Conservation (phyloP, 2,888 invertebrate species). For the Yponomeuta cagnagella region DNA sequence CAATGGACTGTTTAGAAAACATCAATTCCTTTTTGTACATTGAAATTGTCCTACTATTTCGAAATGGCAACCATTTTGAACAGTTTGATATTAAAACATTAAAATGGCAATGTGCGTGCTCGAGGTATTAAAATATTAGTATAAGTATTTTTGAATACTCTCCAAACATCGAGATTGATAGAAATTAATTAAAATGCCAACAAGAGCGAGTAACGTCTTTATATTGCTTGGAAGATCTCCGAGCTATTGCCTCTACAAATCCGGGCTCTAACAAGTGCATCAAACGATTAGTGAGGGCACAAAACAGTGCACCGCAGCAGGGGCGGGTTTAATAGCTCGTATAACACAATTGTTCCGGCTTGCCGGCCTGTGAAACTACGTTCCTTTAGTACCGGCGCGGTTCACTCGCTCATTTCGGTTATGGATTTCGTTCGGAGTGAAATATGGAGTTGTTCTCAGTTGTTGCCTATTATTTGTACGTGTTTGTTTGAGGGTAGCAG, state of each 20-base stretch:
- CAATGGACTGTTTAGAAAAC: no score
- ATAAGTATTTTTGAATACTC: no score
- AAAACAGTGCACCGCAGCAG: not conserved
- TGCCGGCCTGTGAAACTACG: conserved; percentile 56
- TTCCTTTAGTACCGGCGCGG: conserved; percentile 40
- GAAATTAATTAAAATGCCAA: no score
- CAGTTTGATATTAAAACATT: no score
- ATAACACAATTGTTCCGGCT: conserved; percentile 65
- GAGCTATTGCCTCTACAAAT: not conserved
- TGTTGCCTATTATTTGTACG: not conserved
- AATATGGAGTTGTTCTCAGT: not conserved
- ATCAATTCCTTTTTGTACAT: no score
- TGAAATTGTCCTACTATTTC: no score
- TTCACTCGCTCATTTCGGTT: conserved; percentile 17
- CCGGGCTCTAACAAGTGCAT: conserved; percentile 1
- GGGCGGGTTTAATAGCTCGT: conserved; percentile 50
- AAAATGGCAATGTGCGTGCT: no score
- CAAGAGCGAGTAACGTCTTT: no score
- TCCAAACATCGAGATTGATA: no score
- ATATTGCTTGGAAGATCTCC: not conserved
- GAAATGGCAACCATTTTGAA: no score
- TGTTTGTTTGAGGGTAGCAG: not conserved
- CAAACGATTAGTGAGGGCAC: conserved; percentile 1
- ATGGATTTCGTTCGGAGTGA: conserved; percentile 17
- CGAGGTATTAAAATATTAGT: no score